phyloP scores from a whole-genome alignment of 1,140 invertebrate genomes.

The Aphis craccivora region DNA sequence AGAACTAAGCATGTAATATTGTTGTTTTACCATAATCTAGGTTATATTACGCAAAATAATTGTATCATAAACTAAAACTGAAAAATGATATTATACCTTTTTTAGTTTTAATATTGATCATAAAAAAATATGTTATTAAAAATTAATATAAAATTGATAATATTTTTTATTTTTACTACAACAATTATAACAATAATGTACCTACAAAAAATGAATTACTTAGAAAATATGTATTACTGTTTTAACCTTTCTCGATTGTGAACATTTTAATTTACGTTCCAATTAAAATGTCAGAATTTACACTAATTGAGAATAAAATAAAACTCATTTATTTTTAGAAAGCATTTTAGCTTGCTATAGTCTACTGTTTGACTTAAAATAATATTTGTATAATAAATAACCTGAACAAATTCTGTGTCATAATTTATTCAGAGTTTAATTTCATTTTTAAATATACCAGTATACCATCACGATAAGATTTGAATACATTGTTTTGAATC shows the following conservation, averaged over 20 bases:
- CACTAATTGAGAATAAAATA: neutral
- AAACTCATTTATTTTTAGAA: neutral
- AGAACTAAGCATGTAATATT: neutral
- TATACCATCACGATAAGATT: neutral
- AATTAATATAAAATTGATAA: neutral
- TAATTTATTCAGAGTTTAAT: neutral
- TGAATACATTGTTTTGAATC: neutral
- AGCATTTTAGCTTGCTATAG: neutral
- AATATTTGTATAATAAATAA: neutral
- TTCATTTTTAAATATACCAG: neutral
- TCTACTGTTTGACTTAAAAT: neutral
- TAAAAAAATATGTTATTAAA: neutral
- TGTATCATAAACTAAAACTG: neutral
- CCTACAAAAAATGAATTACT: neutral
- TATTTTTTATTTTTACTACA: neutral
- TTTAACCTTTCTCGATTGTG: neutral
- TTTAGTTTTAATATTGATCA: neutral
- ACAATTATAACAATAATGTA: neutral
- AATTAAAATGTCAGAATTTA: conserved; percentile 3
- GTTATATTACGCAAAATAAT: neutral
- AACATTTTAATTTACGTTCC: neutral
- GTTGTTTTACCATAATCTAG: neutral
- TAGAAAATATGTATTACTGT: neutral
- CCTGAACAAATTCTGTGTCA: neutral
- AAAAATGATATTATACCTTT: neutral